These are phyloP conservation scores for Encarsia formosa DNA, from an alignment of 2,888 invertebrate genomes.

Conservation along the genomic window DNA sequence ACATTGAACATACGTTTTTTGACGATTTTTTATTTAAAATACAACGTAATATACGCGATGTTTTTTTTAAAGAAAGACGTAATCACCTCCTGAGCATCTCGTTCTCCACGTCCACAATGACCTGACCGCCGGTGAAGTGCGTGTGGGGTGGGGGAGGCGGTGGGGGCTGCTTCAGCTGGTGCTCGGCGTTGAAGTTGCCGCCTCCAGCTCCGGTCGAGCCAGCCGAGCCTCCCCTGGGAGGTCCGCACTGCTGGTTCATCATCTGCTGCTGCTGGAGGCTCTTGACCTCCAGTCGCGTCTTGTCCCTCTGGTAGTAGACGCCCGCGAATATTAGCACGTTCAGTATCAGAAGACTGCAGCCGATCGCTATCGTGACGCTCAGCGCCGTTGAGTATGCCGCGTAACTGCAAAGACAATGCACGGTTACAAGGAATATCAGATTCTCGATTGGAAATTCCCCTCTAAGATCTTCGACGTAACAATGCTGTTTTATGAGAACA, in stretches of 20 bases:
- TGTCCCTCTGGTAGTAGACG: constrained; percentile 88
- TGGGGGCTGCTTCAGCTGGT: constrained; percentile 52
- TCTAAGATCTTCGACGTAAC: no score
- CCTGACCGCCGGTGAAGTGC: constrained; percentile 74
- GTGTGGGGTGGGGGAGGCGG: constrained; percentile 71
- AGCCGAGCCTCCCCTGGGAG: no score
- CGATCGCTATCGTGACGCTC: constrained; percentile 91
- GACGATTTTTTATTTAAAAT: no score
- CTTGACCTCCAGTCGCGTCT: constrained; percentile 75
- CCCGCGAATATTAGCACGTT: constrained; percentile 93
- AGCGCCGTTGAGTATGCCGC: constrained; percentile 82
- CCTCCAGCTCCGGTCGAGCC: no score
- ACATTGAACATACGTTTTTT: no score
- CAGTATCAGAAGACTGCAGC: constrained; percentile 84
- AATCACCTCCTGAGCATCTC: constrained; percentile 58
- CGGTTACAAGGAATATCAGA: no score
- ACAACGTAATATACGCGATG: no score
- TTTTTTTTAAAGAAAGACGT: no score
- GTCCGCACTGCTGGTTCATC: constrained; percentile 65
- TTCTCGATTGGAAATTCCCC: no score
- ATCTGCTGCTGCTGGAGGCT: constrained; percentile 72
- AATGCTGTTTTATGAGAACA: no score
- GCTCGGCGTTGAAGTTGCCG: no score
- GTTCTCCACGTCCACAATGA: constrained; percentile 79
- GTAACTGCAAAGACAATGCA: no score